Evolutionary conservation across 92 coral and sea anemone species (phyloP), one percentile per base, ranked within the genome.

Genomic region (Palythoa caribaeorum): DNA sequence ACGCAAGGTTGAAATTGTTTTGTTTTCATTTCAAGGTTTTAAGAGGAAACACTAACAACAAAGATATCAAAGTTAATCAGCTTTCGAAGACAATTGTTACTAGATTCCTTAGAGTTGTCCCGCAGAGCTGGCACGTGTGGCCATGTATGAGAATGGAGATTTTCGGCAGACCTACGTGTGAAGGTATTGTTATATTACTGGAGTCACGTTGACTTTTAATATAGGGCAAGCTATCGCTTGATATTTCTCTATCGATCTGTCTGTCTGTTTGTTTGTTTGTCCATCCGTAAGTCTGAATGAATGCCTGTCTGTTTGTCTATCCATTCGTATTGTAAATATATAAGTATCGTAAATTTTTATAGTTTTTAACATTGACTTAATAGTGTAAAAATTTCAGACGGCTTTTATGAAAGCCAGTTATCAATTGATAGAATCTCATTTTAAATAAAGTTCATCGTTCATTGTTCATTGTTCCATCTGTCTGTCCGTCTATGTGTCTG

Each of bases 61-160:
- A 51, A n/a, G 80, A 76, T 6, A 76, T 76, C 38, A 76, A 76
- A 76, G 38, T 76, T 1, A 50, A 76, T 14, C 36, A 76, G 15
- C 59, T 76, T 51, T 48, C 80, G 28, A 21, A 21, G 12, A 28
- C 80, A 9, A 21, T 76, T 36, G 5, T 76, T 40, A 51, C 80
- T 0, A 76, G 80, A 51, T 76, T 76, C 37, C 38, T 76, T 7
- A 51, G 80, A 76, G 62, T 76, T 51, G 80, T 76, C 48, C 80
- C 80, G 5, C 80, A 76, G 13, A 76, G 60, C 9, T 76, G 80
- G 63, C n/a, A 48, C 79, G 57, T 47, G 57, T 75, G 79, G 79
- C 79, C 79, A 9, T 75, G 79, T 47, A 47, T 75, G 79, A 75
- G 79, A 60, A 48, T 75, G 6, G 79, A 75, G 79, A 75, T 51